Evolutionary conservation across 2,888 invertebrate species (phyloP).

Genomic region (Epirrita christyi): DNA sequence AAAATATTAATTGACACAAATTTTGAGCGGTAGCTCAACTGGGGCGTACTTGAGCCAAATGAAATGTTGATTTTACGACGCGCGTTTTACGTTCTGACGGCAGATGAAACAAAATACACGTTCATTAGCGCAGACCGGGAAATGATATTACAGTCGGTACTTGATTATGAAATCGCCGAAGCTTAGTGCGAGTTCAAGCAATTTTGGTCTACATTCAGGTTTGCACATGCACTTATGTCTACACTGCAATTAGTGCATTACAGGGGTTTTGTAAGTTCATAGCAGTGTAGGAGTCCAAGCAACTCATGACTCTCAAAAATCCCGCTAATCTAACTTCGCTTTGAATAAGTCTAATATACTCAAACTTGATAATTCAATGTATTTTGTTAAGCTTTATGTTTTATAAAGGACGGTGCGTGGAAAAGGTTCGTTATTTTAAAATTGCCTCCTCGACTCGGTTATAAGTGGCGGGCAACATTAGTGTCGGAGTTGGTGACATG

Average conservation of each 20-base stretch:
- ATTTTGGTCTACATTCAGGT: slow-evolving; percentile 33
- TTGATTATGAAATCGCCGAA: slow-evolving; percentile 73
- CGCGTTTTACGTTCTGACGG: slow-evolving; percentile 65
- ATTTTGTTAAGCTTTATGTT: slow-evolving; percentile 51
- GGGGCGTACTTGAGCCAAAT: slow-evolving; percentile 57
- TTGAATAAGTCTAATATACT: slow-evolving; percentile 5
- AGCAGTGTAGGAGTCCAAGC: slow-evolving; percentile 28
- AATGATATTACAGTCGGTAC: slow-evolving; percentile 75
- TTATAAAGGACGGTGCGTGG: slow-evolving; percentile 46
- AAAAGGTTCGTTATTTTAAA: slow-evolving; percentile 55
- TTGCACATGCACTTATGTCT: slow-evolving; percentile 37
- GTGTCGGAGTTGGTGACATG: slow-evolving; percentile 60
- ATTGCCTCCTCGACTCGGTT: slow-evolving; percentile 54
- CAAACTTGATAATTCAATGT: slow-evolving; percentile 51
- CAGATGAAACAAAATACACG: slow-evolving; percentile 81
- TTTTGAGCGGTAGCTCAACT: slow-evolving; percentile 57
- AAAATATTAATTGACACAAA: slow-evolving; percentile 69
- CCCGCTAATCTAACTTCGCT: slow-evolving; percentile 19
- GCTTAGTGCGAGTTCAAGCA: slow-evolving; percentile 55
- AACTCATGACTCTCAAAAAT: slow-evolving; percentile 23
- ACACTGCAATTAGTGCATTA: slow-evolving; percentile 51
- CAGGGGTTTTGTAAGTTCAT: slow-evolving; percentile 29
- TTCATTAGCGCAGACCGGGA: slow-evolving; percentile 76
- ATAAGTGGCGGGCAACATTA: slow-evolving; percentile 58
- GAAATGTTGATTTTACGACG: slow-evolving; percentile 76